These are phyloP conservation scores for Leptinotarsa lineolata DNA, from an alignment of 1,140 invertebrate genomes.

Conservation along the genomic window DNA sequence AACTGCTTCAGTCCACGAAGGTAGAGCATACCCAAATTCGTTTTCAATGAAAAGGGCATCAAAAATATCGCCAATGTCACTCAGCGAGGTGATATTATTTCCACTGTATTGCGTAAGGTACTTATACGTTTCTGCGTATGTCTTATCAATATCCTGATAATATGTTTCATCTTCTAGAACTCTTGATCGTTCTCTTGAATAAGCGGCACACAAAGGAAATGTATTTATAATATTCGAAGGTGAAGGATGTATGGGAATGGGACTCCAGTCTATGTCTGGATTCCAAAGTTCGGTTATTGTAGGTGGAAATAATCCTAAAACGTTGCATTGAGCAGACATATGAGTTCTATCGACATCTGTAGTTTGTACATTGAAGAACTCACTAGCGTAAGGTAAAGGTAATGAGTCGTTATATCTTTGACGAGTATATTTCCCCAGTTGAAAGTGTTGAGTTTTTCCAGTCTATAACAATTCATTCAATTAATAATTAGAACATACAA, in stretches of 20 bases:
- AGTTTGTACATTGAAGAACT: slow-evolving; percentile 70
- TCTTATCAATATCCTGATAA: background rate
- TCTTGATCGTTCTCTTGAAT: background rate
- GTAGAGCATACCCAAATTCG: background rate
- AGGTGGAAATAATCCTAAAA: slow-evolving; percentile 82
- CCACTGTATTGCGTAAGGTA: slow-evolving; percentile 7
- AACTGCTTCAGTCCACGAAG: background rate
- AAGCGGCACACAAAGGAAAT: background rate
- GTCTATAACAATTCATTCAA: slow-evolving; percentile 57
- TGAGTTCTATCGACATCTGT: slow-evolving; percentile 79
- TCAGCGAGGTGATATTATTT: background rate
- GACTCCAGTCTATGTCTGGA: slow-evolving; percentile 75
- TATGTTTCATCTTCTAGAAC: background rate
- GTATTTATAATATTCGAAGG: background rate
- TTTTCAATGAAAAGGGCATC: background rate
- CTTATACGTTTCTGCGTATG: background rate
- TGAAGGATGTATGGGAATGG: slow-evolving; percentile 73
- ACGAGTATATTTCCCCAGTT: slow-evolving; percentile 73
- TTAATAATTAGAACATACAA: no score
- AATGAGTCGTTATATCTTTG: slow-evolving; percentile 69
- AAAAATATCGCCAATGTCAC: background rate
- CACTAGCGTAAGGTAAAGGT: slow-evolving; percentile 63
- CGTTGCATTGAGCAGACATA: slow-evolving; percentile 79
- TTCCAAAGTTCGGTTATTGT: slow-evolving; percentile 70
- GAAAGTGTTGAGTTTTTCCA: slow-evolving; percentile 75